phyloP scores from a whole-genome alignment of 1,140 invertebrate genomes.

The Drosophila triauraria region DNA sequence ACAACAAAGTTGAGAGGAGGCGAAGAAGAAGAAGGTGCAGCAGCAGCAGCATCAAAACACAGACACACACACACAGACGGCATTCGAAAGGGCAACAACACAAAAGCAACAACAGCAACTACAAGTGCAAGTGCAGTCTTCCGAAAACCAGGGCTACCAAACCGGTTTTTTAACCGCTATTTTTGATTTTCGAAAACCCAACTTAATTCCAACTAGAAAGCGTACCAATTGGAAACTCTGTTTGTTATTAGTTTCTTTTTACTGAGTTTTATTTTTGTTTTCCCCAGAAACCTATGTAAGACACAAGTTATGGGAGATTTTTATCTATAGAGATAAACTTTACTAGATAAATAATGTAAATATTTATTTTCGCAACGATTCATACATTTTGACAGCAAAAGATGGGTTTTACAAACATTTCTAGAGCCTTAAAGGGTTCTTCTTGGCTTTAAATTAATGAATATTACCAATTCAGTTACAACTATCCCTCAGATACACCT shows the following conservation, averaged over 20 bases:
- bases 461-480: no score
- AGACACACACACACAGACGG: conserved; percentile 20
- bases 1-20: conserved; percentile 25
- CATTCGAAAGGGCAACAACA: conserved; percentile 61
- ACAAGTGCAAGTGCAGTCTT: conserved; percentile 54
- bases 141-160: conserved; percentile 56
- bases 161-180: conserved; percentile 32
- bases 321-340: not conserved
- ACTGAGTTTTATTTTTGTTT: not conserved
- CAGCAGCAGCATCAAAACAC: conserved; percentile 43
- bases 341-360: not conserved
- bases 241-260: conserved; percentile 1
- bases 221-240: not conserved
- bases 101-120: conserved; percentile 23
- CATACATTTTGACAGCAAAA: not conserved
- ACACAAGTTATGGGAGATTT: no score
- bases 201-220: conserved; percentile 3
- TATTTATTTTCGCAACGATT: conserved; percentile 1
- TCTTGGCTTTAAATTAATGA: no score
- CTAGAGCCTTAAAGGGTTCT: no score
- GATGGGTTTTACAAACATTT: no score
- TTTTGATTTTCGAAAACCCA: conserved; percentile 1
- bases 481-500: no score
- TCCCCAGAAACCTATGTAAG: not conserved
- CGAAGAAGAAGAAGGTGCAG: conserved; percentile 3